Base-by-base conservation (phyloP, 2,888 invertebrate genomes). In the Acanthoscelides obtectus region DNA sequence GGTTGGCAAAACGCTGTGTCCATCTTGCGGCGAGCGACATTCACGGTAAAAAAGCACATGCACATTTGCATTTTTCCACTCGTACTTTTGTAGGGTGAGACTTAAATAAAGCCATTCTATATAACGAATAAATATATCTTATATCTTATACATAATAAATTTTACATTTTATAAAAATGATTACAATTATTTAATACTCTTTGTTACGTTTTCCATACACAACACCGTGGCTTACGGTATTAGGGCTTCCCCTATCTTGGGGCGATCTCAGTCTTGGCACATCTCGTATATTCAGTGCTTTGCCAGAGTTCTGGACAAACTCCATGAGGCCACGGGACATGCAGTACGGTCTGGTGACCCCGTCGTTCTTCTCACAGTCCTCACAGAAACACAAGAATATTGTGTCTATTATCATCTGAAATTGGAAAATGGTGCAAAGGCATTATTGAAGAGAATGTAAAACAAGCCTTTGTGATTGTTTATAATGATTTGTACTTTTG, bases 381-480 rank as follows among this genome's bases (percentile, higher is more conserved):
- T 91, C 91, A 78, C 91, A 91, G 82, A 91, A 92, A 78, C 91
- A 91, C 68, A 91, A 81, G 80, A 91, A 91, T 75, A 91, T 89
- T 21, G 91, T 90, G 78, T 91, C 91, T 65, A 92, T 91, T 0
- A 89, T 87, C 90, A 92, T 91, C 90, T 91, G 80, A 22, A 84
- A 85, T 71, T 72, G 68, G 74, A 70, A 71, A 68, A n/a, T n/a
- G n/a, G n/a, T n/a, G n/a, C n/a, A n/a, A n/a, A n/a, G n/a, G n/a
- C n/a, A n/a, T n/a, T n/a, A n/a, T n/a, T n/a, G n/a, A n/a, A n/a
- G n/a, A n/a, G n/a, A n/a, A n/a, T n/a, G n/a, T n/a, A n/a, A n/a
- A n/a, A n/a, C n/a, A n/a, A n/a, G n/a, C n/a, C n/a, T n/a, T n/a
- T n/a, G n/a, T n/a, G n/a, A n/a, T n/a, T n/a, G n/a, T n/a, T n/a